Percentiles rank a stretch among this genome's conserved stretches.
Evolutionary conservation across 2,113 vertebrate genomes (phyloP).

Genomic region (Choloepus hoffmanni): DNA sequence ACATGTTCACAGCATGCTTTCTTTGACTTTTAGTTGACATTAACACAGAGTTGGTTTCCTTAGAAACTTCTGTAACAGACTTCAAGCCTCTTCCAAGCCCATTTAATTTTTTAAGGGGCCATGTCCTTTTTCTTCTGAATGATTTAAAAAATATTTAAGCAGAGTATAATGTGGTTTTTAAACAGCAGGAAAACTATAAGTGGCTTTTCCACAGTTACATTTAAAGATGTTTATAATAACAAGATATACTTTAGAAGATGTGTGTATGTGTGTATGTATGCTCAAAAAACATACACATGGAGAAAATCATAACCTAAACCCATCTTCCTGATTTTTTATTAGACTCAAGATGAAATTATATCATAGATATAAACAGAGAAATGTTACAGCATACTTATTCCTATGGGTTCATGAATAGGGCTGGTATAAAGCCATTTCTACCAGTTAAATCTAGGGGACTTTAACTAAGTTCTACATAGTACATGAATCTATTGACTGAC

Average conservation of each 20-base stretch:
- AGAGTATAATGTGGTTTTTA: slow-evolving; percentile 30
- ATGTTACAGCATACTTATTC: background rate
- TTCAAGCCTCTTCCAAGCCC: background rate
- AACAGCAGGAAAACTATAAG: slow-evolving; percentile 35
- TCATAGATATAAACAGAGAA: slow-evolving; percentile 49
- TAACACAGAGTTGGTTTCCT: slow-evolving; percentile 54
- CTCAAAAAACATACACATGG: slow-evolving; percentile 4
- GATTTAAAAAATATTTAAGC: slow-evolving; percentile 52
- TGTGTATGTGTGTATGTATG: background rate
- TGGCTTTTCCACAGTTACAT: slow-evolving; percentile 48
- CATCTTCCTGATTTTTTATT: slow-evolving; percentile 17
- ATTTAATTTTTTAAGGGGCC: slow-evolving; percentile 54
- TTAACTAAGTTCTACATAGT: background rate
- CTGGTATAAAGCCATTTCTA: background rate
- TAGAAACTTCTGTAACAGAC: slow-evolving; percentile 57
- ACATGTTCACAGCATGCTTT: slow-evolving; percentile 52
- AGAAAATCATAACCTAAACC: slow-evolving; percentile 46
- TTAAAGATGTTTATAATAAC: slow-evolving; percentile 35
- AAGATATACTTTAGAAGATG: slow-evolving; percentile 33
- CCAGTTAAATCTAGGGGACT: background rate
- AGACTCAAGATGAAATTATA: background rate
- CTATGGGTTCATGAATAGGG: background rate
- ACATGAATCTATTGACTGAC: background rate
- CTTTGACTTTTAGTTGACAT: slow-evolving; percentile 63
- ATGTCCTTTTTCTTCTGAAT: slow-evolving; percentile 28